Conservation (phyloP, 2,113 vertebrate genomes). For the Camelus dromedarius region DNA sequence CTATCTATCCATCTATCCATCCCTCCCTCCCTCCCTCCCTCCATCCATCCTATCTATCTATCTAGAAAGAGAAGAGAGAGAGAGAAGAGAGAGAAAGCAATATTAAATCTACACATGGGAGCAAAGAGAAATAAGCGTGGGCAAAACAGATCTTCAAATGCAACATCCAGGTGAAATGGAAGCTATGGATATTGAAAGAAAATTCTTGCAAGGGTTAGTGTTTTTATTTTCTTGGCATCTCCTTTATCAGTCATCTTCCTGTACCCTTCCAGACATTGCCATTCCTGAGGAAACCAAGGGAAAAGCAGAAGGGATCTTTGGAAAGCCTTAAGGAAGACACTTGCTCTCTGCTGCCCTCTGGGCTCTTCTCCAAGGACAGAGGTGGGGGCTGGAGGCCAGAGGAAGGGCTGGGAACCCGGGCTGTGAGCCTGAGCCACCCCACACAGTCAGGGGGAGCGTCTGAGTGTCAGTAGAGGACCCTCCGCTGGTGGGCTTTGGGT, state of each 20-base stretch:
- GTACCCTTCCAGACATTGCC: neutral
- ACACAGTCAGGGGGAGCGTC: neutral
- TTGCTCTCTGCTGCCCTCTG: neutral
- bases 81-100: neutral
- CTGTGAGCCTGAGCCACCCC: neutral
- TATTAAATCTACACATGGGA: neutral
- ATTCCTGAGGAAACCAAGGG: neutral
- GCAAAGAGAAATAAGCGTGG: neutral
- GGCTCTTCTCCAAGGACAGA: neutral
- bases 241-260: neutral
- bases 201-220: neutral
- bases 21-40: neutral
- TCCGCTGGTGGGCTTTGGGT: neutral
- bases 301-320: neutral
- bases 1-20: neutral
- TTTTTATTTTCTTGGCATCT: neutral
- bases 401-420: too few species aligned
- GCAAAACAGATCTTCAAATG: neutral
- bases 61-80: neutral
- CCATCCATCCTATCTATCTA: too few species aligned
- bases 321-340: neutral
- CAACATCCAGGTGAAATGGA: neutral
- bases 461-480: neutral
- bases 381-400: neutral
- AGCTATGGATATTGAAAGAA: neutral